Percentiles rank a stretch among this genome's conserved stretches.
Conservation (phyloP, 2,113 vertebrate species). For the Procavia capensis region DNA sequence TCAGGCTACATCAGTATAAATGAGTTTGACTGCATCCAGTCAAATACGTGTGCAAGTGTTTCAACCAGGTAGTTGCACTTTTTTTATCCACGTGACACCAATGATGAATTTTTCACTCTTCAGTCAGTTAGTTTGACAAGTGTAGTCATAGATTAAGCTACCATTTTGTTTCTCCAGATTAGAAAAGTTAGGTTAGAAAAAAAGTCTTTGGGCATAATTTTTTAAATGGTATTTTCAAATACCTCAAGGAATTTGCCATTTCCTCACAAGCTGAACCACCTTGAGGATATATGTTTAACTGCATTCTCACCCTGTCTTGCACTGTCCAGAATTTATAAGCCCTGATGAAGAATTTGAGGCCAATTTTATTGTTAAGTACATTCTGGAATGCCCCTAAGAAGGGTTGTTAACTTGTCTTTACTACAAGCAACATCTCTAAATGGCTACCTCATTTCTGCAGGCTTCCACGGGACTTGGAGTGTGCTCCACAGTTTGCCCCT, state of each 20-base stretch:
- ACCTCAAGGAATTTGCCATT: constrained; percentile 67
- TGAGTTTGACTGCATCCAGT: constrained; percentile 40
- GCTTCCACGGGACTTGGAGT: constrained; percentile 63
- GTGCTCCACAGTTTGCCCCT: neutral
- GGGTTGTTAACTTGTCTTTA: constrained; percentile 77
- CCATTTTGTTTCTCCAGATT: constrained; percentile 61
- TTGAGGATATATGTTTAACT: constrained; percentile 74
- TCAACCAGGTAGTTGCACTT: neutral
- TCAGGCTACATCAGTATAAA: constrained; percentile 24
- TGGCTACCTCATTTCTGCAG: constrained; percentile 72
- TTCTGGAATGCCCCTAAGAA: constrained; percentile 76
- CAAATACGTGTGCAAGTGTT: neutral
- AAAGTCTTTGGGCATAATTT: constrained; percentile 49
- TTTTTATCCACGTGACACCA: constrained; percentile 18
- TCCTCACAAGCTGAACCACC: constrained; percentile 66
- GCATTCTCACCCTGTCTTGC: constrained; percentile 58
- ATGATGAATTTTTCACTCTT: constrained; percentile 37
- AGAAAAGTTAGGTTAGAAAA: neutral
- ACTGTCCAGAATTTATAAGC: constrained; percentile 73
- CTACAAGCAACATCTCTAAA: constrained; percentile 68
- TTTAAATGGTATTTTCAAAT: constrained; percentile 68
- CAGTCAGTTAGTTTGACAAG: constrained; percentile 47
- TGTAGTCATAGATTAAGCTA: constrained; percentile 4
- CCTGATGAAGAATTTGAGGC: constrained; percentile 46
- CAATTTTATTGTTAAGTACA: constrained; percentile 77